Percentiles rank a stretch among this genome's conserved stretches.
Evolutionary conservation across 2,888 invertebrate genomes (phyloP).

Genomic region (Ellobium chinense): DNA sequence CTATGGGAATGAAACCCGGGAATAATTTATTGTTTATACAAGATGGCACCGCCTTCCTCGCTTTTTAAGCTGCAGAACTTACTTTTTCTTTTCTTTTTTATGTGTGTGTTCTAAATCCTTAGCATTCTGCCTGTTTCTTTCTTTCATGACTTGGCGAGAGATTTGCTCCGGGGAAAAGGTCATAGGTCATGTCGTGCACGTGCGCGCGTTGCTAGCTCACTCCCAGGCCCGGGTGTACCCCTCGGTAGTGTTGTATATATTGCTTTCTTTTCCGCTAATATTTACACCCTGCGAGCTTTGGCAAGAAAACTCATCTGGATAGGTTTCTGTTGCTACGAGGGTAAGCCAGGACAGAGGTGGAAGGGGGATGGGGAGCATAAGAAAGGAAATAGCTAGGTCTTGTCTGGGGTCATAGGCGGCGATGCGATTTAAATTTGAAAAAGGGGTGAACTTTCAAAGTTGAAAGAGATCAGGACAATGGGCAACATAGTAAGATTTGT

Average conservation of each 20-base stretch:
- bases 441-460: too few species aligned
- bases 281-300: neutral
- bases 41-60: slow-evolving; percentile 8
- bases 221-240: neutral
- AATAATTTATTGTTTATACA: slow-evolving; percentile 9
- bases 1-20: neutral
- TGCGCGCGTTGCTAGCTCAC: neutral
- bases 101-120: neutral
- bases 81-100: neutral
- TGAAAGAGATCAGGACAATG: too few species aligned
- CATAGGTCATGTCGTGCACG: slow-evolving; percentile 20
- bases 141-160: slow-evolving; percentile 6
- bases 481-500: too few species aligned
- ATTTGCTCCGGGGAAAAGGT: slow-evolving; percentile 22
- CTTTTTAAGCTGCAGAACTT: neutral
- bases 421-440: too few species aligned
- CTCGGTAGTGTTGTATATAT: neutral
- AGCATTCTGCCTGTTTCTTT: neutral
- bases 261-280: slow-evolving; percentile 3
- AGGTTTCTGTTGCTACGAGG: neutral
- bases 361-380: neutral
- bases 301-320: neutral
- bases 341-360: neutral
- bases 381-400: neutral
- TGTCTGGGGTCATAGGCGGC: too few species aligned